Conservation (phyloP, 2,113 vertebrate species). For the Miniopterus natalensis region DNA sequence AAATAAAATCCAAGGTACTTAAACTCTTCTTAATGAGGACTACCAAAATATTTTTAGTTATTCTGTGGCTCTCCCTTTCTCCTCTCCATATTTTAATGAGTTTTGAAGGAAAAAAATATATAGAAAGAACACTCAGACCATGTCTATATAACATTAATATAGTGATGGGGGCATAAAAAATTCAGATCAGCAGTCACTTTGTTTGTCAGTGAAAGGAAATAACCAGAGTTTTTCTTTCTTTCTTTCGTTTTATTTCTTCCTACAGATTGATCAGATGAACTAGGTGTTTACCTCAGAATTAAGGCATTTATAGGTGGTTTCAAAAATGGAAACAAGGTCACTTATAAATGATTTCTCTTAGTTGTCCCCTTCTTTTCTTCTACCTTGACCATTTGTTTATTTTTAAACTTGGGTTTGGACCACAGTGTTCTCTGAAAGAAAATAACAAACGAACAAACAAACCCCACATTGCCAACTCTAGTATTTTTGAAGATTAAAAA, state of each 20-base stretch:
- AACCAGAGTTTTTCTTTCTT: constrained; percentile 20
- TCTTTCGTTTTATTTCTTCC: background rate
- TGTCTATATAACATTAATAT: constrained; percentile 41
- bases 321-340: background rate
- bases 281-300: constrained; percentile 52
- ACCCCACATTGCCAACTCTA: background rate
- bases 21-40: constrained; percentile 84
- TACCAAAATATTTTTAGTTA: constrained; percentile 83
- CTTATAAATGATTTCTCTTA: background rate
- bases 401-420: constrained; percentile 55
- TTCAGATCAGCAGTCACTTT: constrained; percentile 46
- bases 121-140: background rate
- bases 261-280: constrained; percentile 39
- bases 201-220: constrained; percentile 56
- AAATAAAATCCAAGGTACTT: constrained; percentile 82
- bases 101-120: background rate
- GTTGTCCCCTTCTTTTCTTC: constrained; percentile 40
- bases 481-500: background rate
- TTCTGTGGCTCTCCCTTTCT: constrained; percentile 70
- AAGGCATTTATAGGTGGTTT: constrained; percentile 29
- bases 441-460: background rate
- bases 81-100: constrained; percentile 75
- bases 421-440: constrained; percentile 16
- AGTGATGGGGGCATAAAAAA: constrained; percentile 49
- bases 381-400: constrained; percentile 46